A percentile compares a stretch with the other conserved stretches of the same genome.
phyloP scores from a whole-genome alignment of 2,113 vertebrate genomes.

The Indicator indicator region DNA sequence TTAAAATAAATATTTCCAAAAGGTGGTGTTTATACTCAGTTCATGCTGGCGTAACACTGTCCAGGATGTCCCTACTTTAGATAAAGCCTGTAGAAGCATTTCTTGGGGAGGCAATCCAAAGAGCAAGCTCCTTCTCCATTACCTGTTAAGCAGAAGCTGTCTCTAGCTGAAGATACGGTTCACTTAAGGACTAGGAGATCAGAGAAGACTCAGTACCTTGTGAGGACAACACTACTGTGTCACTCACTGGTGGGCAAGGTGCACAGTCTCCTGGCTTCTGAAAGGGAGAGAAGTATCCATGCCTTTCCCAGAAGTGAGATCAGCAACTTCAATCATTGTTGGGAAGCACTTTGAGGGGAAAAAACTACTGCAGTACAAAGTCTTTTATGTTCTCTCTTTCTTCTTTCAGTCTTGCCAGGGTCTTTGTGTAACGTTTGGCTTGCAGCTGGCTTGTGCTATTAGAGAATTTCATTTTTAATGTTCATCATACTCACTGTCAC shows the following conservation, averaged over 20 bases:
- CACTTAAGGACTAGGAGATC: neutral
- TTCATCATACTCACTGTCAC: conserved; percentile 9
- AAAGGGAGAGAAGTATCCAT: neutral
- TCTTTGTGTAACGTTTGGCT: conserved; percentile 50
- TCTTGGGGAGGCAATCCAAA: neutral
- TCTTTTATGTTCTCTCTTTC: conserved; percentile 20
- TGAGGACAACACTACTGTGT: neutral
- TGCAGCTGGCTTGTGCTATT: conserved; percentile 33
- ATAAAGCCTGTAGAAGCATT: neutral
- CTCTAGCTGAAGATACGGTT: neutral
- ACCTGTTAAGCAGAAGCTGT: neutral
- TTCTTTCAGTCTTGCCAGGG: conserved; percentile 27
- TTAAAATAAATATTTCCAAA: neutral
- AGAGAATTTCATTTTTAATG: conserved; percentile 37
- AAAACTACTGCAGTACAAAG: neutral
- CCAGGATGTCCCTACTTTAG: neutral
- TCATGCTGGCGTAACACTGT: neutral
- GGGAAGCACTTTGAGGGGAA: neutral
- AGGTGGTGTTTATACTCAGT: neutral
- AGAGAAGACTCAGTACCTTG: neutral
- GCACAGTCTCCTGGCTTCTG: neutral
- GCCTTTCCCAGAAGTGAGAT: conserved; percentile 21
- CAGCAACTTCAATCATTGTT: neutral
- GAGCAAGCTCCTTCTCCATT: neutral
- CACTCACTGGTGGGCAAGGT: neutral